Conservation (phyloP, 2,797 vertebrate genomes). For the Phrynocephalus guinanensis region DNA sequence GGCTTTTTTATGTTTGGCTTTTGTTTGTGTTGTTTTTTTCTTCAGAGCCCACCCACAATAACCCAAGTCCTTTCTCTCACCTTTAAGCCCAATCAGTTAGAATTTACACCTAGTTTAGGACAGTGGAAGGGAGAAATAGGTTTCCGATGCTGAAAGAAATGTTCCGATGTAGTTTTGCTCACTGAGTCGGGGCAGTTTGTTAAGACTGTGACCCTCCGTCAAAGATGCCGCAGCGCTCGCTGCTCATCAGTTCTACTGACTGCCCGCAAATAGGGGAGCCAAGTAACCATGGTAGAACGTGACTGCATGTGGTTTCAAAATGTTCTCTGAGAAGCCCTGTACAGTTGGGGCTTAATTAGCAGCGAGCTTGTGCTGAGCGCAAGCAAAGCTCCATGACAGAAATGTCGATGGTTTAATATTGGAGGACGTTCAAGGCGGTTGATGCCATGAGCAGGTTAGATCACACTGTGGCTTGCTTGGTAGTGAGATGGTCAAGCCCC, state of each 20-base stretch:
- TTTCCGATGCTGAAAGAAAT: not conserved
- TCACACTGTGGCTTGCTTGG: not conserved
- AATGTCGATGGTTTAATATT: not conserved
- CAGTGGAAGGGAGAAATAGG: not conserved
- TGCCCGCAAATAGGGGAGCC: not conserved
- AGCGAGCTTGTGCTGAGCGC: constrained; percentile 16
- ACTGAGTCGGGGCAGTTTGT: not conserved
- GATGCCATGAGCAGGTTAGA: constrained; percentile 42
- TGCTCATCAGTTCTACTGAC: not conserved
- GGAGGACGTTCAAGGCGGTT: not conserved
- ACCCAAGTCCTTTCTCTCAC: not conserved
- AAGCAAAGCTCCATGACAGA: not conserved
- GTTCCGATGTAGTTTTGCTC: not conserved
- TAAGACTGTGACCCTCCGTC: not conserved
- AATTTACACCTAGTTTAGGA: not conserved
- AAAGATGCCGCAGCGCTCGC: not conserved
- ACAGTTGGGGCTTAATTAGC: constrained; percentile 49
- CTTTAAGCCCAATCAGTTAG: not conserved
- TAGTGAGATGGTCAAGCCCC: not conserved
- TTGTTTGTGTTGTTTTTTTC: not conserved
- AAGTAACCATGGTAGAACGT: not conserved
- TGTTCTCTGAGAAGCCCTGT: constrained; percentile 25
- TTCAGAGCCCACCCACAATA: not conserved
- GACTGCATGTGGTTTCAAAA: constrained; percentile 28
- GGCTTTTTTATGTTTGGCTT: not conserved